These are phyloP conservation scores for Thermophis baileyi DNA, from an alignment of 2,113 vertebrate genomes.

Conservation along the genomic window DNA sequence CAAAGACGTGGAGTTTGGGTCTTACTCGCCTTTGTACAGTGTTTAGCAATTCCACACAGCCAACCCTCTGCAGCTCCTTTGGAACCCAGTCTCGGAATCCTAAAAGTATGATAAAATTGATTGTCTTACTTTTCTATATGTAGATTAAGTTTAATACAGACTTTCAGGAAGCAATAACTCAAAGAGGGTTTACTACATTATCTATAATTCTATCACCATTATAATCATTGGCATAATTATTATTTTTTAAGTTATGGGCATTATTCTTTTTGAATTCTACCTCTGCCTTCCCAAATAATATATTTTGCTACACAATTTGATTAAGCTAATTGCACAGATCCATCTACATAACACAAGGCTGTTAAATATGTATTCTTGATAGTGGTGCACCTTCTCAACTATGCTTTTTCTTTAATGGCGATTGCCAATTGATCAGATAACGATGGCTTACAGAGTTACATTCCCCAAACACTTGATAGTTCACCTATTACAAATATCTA, in stretches of 20 bases:
- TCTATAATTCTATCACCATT: slow-evolving; percentile 77
- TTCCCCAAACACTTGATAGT: background rate
- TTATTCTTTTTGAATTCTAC: slow-evolving; percentile 42
- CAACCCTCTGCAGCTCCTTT: slow-evolving; percentile 94
- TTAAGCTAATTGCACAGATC: slow-evolving; percentile 62
- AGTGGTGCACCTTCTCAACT: slow-evolving; percentile 32
- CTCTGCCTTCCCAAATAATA: slow-evolving; percentile 64
- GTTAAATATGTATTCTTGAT: slow-evolving; percentile 57
- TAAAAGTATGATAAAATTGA: slow-evolving; percentile 68
- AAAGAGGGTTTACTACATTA: slow-evolving; percentile 74
- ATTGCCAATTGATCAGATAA: slow-evolving; percentile 17
- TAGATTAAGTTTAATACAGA: slow-evolving; percentile 65
- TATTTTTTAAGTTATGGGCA: slow-evolving; percentile 57
- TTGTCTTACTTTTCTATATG: slow-evolving; percentile 59
- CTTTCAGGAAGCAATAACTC: slow-evolving; percentile 75
- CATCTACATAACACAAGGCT: slow-evolving; percentile 52
- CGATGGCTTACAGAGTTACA: background rate
- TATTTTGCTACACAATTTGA: slow-evolving; percentile 59
- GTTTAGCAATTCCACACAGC: slow-evolving; percentile 96
- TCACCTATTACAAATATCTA: background rate
- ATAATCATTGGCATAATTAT: slow-evolving; percentile 68
- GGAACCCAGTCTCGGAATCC: slow-evolving; percentile 98
- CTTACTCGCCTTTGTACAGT: slow-evolving; percentile 94
- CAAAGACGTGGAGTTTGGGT: slow-evolving; percentile 94
- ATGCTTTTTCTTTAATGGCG: background rate